Conservation (phyloP, 1,140 invertebrate genomes). For the Bombus soroeensis region DNA sequence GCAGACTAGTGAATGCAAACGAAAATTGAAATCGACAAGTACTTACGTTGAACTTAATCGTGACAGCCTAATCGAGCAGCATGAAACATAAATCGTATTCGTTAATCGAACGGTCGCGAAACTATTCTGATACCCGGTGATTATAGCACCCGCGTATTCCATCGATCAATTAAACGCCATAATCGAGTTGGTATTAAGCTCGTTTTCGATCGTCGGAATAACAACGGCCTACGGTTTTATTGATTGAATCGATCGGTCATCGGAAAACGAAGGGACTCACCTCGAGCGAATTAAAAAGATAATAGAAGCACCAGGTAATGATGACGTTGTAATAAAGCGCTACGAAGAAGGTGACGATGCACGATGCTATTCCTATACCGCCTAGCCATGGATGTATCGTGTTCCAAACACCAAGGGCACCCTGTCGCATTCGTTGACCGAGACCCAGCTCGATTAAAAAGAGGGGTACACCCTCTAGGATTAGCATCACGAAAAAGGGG, state of each 20-base stretch:
- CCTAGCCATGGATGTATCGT: conserved; percentile 96
- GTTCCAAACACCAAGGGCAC: conserved; percentile 96
- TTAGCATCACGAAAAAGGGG: conserved; percentile 97
- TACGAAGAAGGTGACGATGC: conserved; percentile 95
- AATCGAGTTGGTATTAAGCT: background rate
- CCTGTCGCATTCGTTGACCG: conserved; percentile 94
- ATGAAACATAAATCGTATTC: conserved; percentile 51
- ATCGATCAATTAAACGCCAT: conserved; percentile 2
- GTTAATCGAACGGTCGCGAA: conserved; percentile 9
- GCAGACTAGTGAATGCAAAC: background rate
- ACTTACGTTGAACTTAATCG: conserved; percentile 76
- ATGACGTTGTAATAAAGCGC: conserved; percentile 99
- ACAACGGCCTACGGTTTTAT: background rate
- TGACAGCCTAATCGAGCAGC: conserved; percentile 69
- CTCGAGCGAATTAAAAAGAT: conserved; percentile 94
- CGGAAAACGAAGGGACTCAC: conserved; percentile 82
- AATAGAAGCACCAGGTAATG: conserved; percentile 99
- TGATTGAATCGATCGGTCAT: conserved; percentile 11
- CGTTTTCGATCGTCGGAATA: conserved; percentile 7
- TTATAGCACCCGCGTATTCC: background rate
- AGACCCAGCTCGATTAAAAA: conserved; percentile 97
- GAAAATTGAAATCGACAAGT: conserved; percentile 30
- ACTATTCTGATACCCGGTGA: too few relatives aligned
- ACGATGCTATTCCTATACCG: conserved; percentile 94
- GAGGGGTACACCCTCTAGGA: conserved; percentile 95